Conservation (phyloP, 2,888 invertebrate genomes). For the Lochmaea capreae region DNA sequence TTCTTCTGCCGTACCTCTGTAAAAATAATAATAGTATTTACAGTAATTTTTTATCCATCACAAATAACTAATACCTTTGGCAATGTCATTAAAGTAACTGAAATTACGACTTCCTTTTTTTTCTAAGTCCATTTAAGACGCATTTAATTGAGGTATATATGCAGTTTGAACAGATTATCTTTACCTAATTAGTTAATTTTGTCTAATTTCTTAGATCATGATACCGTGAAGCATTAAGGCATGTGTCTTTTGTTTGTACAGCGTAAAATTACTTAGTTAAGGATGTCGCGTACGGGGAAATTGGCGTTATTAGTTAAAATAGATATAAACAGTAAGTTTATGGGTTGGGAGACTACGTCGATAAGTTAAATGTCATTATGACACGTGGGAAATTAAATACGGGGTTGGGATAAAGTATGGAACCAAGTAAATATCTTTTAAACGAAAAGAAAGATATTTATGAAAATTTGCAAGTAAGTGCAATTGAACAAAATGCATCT, state of each 20-base stretch:
- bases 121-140: neutral
- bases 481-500: too few relatives aligned
- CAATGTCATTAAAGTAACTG: neutral
- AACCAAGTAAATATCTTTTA: too few relatives aligned
- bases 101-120: neutral
- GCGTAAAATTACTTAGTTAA: slow-evolving; percentile 12
- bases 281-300: neutral
- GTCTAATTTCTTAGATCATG: slow-evolving; percentile 4
- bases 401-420: too few relatives aligned
- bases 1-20: too few relatives aligned
- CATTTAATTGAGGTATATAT: neutral
- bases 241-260: slow-evolving; percentile 8
- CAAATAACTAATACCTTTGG: neutral
- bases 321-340: neutral
- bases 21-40: too few relatives aligned
- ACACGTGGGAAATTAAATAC: too few relatives aligned
- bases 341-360: neutral
- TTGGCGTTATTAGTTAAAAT: neutral
- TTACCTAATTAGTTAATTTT: slow-evolving; percentile 8
- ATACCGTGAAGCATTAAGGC: slow-evolving; percentile 10
- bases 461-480: too few relatives aligned
- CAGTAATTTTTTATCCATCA: too few relatives aligned
- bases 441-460: too few relatives aligned
- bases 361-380: too few relatives aligned
- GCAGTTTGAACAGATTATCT: neutral